phyloP scores from a whole-genome alignment of 2,113 vertebrate genomes.

The Fregetta grallaria region DNA sequence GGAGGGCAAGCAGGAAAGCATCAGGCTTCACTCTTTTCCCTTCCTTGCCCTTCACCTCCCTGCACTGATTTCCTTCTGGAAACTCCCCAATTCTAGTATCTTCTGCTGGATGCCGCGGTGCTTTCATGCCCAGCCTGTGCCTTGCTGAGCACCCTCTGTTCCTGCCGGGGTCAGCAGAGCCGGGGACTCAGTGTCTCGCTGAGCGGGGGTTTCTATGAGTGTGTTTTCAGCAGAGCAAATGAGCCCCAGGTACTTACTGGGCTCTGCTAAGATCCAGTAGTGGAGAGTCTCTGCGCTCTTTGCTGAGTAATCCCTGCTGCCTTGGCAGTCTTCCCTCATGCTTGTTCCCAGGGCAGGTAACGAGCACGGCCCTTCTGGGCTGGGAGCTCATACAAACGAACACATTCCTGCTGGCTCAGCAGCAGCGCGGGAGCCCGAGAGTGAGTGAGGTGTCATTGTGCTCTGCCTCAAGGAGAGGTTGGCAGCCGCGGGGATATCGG shows the following conservation, averaged over 20 bases:
- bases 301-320: neutral
- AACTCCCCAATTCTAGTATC: rapidly evolving
- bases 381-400: neutral
- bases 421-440: rapidly evolving
- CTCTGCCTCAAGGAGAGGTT: neutral
- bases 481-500: neutral
- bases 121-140: neutral
- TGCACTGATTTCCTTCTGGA: rapidly evolving
- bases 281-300: neutral
- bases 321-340: neutral
- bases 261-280: neutral
- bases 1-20: neutral
- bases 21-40: neutral
- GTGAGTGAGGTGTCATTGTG: neutral
- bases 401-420: neutral
- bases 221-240: neutral
- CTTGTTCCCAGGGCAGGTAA: neutral
- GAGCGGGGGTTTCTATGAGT: neutral
- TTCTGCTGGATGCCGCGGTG: neutral
- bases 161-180: neutral
- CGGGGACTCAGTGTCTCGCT: rapidly evolving
- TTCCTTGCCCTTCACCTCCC: neutral
- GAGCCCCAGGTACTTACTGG: neutral
- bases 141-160: neutral
- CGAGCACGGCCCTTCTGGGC: neutral